A percentile compares a stretch with the other conserved stretches of the same genome.
Evolutionary conservation across 2,113 vertebrate genomes (phyloP).

Genomic region (Taxidea taxus): DNA sequence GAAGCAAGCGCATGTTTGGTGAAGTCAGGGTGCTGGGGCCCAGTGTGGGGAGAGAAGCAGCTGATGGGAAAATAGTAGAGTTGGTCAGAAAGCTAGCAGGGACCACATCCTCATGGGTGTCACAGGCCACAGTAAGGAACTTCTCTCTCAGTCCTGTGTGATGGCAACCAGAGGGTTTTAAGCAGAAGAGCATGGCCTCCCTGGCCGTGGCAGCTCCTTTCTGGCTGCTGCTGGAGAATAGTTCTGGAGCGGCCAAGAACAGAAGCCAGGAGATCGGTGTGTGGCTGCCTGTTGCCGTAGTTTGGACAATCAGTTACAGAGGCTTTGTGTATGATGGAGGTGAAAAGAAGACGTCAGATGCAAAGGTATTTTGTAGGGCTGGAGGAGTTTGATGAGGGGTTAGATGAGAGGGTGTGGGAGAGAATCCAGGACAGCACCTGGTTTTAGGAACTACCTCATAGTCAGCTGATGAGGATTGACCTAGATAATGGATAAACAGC

Average conservation of each 20-base stretch:
- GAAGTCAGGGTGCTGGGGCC: no score
- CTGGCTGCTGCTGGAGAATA: neutral
- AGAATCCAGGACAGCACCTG: neutral
- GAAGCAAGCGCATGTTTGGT: no score
- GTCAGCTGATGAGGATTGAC: constrained; percentile 16
- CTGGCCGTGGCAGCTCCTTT: neutral
- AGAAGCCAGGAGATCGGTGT: neutral
- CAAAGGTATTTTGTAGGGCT: neutral
- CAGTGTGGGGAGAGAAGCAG: neutral
- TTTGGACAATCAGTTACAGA: neutral
- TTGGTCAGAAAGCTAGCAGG: neutral
- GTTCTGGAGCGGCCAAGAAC: neutral
- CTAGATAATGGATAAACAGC: neutral
- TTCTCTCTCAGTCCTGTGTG: neutral
- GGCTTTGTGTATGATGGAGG: neutral
- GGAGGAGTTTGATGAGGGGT: neutral
- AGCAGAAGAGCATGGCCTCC: neutral
- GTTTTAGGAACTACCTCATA: neutral
- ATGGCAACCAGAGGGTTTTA: neutral
- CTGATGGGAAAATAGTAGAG: neutral
- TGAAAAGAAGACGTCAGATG: neutral
- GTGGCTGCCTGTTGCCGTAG: neutral
- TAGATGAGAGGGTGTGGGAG: neutral
- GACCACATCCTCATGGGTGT: neutral
- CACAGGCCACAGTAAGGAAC: neutral